A percentile compares a stretch with the other conserved stretches of the same genome.
These are phyloP conservation scores for Rhinoraja longicauda DNA, from an alignment of 2,797 vertebrate species.

Conservation along the genomic window DNA sequence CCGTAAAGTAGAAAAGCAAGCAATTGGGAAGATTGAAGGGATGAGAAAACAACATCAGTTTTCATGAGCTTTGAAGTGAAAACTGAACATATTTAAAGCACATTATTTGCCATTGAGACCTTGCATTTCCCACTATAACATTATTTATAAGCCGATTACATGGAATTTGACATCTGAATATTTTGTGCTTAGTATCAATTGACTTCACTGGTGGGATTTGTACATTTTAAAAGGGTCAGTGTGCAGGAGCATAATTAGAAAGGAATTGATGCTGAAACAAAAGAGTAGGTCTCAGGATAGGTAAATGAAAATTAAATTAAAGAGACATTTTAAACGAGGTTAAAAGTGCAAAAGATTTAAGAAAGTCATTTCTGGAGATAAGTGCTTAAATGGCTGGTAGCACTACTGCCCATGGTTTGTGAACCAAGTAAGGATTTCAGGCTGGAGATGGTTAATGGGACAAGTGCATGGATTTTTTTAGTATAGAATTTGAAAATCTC, in stretches of 20 bases:
- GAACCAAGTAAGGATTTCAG: neutral
- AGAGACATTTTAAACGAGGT: too few relatives aligned
- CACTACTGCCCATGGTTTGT: neutral
- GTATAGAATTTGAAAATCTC: neutral
- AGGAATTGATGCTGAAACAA: neutral
- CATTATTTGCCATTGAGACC: neutral
- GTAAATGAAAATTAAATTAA: neutral
- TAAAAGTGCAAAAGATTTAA: neutral
- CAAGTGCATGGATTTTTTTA: neutral
- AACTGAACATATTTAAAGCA: neutral
- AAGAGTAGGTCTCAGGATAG: neutral
- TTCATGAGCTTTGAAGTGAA: neutral
- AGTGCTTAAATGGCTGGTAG: neutral
- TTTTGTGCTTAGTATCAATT: neutral
- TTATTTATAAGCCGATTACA: neutral
- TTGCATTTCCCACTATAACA: neutral
- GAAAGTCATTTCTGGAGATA: neutral
- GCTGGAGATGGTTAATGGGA: neutral
- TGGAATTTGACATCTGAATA: neutral
- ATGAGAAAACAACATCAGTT: neutral
- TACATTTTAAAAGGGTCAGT: neutral
- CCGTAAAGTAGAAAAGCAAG: neutral
- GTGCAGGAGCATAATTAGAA: neutral
- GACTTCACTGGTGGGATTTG: neutral
- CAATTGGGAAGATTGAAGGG: neutral